phyloP scores from a whole-genome alignment of 2,797 vertebrate species.

The Arrhamphus sclerolepis region DNA sequence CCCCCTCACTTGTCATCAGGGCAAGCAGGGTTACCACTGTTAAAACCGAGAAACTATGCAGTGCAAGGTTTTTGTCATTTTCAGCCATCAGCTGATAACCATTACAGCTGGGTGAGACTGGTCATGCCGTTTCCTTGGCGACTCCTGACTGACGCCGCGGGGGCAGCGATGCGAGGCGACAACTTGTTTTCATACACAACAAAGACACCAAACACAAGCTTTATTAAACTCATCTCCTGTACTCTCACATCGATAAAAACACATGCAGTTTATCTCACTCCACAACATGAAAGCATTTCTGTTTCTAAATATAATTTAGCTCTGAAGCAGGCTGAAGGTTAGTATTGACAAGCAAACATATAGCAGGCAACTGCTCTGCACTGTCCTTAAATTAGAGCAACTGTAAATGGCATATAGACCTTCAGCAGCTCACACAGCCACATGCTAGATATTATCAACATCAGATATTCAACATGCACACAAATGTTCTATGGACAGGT shows the following conservation, averaged over 20 bases:
- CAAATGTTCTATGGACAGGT: constrained; percentile 30
- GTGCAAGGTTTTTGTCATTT: constrained; percentile 37
- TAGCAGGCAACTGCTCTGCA: constrained; percentile 43
- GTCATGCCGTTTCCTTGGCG: constrained; percentile 66
- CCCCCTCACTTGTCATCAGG: not conserved
- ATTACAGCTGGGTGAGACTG: constrained; percentile 43
- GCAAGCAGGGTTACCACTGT: constrained; percentile 14
- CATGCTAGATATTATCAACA: constrained; percentile 29
- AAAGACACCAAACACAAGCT: constrained; percentile 47
- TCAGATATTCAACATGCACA: constrained; percentile 28
- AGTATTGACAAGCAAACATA: constrained; percentile 47
- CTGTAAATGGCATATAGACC: constrained; percentile 33
- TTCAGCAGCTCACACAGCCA: constrained; percentile 7
- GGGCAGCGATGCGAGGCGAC: constrained; percentile 36
- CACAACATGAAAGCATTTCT: constrained; percentile 25
- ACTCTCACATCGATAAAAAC: not conserved
- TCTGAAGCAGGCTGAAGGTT: constrained; percentile 35
- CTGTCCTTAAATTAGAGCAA: constrained; percentile 47
- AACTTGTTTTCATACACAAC: constrained; percentile 72
- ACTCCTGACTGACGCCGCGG: constrained; percentile 47
- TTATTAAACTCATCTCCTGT: constrained; percentile 19
- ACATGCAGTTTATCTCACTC: not conserved
- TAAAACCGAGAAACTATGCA: constrained; percentile 12
- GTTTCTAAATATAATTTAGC: constrained; percentile 45
- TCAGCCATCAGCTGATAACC: constrained; percentile 56